Conservation (phyloP, 1,140 invertebrate species). For the Eurosta solidaginis region DNA sequence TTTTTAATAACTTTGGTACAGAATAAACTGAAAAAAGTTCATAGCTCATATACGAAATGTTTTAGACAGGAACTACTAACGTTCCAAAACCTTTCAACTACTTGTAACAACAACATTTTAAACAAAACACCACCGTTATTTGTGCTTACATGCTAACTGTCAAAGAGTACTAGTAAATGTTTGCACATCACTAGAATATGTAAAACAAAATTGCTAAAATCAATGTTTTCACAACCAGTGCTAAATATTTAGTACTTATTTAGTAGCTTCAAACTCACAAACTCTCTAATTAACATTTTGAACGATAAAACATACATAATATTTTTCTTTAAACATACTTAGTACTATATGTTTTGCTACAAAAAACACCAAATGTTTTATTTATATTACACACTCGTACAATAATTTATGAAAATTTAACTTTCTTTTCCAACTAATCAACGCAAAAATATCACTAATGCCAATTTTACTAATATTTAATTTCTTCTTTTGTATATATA, state of each 20-base stretch:
- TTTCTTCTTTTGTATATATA: conserved; percentile 31
- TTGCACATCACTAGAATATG: not conserved
- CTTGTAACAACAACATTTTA: no score
- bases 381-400: conserved; percentile 28
- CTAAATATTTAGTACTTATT: not conserved
- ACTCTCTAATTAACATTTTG: not conserved
- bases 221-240: no score
- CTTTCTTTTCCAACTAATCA: conserved; percentile 32
- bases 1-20: not conserved
- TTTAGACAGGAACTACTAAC: not conserved
- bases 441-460: conserved; percentile 19
- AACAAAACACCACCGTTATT: not conserved
- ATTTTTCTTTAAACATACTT: not conserved
- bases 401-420: conserved; percentile 35
- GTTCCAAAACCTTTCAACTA: not conserved
- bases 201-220: not conserved
- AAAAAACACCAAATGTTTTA: conserved; percentile 19
- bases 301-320: not conserved
- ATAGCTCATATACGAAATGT: not conserved
- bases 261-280: not conserved
- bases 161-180: not conserved
- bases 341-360: conserved; percentile 9
- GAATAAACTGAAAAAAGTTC: no score
- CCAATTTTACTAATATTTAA: conserved; percentile 24
- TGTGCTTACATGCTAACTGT: not conserved